Evolutionary conservation across 2,113 vertebrate species (phyloP), one percentile per base, ranked within the genome.

Genomic region (Agelaius phoeniceus): DNA sequence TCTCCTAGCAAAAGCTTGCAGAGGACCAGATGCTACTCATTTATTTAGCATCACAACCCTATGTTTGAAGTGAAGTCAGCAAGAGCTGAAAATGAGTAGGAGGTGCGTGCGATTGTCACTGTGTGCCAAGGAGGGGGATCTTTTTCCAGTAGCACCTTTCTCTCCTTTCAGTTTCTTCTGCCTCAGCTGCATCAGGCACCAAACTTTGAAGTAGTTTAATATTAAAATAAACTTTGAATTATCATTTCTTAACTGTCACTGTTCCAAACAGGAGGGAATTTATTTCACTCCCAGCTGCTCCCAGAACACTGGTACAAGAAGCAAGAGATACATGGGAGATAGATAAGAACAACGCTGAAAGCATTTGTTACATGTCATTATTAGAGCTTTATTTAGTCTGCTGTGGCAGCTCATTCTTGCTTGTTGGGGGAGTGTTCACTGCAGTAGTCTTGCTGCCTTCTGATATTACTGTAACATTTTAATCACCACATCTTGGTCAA

Each of bases 41-140:
- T 93, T 79, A 86, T 90, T 94, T 95, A 87, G 65, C 61, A 43
- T 89, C 35, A 80, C 84, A 95, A 49, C 0, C 11, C 72, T 73
- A 0, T 83, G 72, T 88, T 92, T 84, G 82, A 96, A 82, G 48
- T 88, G 82, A 68, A 74, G 52, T 74, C 69, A 48, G 61, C 20
- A 46, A 54, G 82, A 93, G 61, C 65, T 92, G 86, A 86, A 90
- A 86, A 71, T 62, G 81, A 43, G 75, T 94, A 84, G 96, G 93
- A 82, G 82, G 72, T 86, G 49, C 37, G 9, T 67, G 82, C 9
- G 4, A 72, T 84, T 90, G 79, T 66, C 75, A 55, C 74, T n/a
- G 15, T 84, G 61, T 71, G 68, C 88, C 73, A 71, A 67, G 52
- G 44, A 65, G 37, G 33, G 48, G 20, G 20, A 78, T 86, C 61